Conservation (phyloP, 1,140 invertebrate genomes). For the Ptiloglossa arizonensis region DNA sequence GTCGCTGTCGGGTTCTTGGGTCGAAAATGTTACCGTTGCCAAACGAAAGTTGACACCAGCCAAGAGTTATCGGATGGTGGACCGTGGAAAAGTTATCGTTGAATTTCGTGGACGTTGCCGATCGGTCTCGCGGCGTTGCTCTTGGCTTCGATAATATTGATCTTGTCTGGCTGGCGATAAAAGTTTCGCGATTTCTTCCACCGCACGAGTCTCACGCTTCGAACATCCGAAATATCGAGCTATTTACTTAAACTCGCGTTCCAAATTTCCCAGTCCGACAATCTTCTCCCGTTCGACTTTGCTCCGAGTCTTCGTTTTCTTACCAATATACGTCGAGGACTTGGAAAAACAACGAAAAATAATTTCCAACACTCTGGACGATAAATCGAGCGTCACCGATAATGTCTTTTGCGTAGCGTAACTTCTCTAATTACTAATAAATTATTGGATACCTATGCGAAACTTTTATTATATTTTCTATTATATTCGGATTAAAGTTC, state of each 20-base stretch:
- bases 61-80: constrained; percentile 1
- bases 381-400: too few relatives aligned
- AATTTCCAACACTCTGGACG: too few relatives aligned
- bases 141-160: constrained; percentile 41
- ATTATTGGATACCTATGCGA: too few relatives aligned
- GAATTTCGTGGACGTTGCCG: constrained; percentile 9
- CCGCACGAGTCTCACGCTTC: background rate
- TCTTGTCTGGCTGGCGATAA: constrained; percentile 33
- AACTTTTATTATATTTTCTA: too few relatives aligned
- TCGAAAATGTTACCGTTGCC: background rate
- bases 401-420: too few relatives aligned
- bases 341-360: too few relatives aligned
- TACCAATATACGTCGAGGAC: too few relatives aligned
- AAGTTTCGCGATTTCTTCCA: constrained; percentile 28
- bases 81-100: constrained; percentile 21
- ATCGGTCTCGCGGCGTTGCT: background rate
- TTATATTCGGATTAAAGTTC: too few relatives aligned
- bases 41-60: constrained; percentile 34
- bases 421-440: too few relatives aligned
- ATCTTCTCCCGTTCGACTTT: too few relatives aligned
- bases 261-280: background rate
- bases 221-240: background rate
- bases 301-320: background rate
- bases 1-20: background rate
- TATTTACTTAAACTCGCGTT: background rate